Base-by-base conservation (phyloP, 2,797 vertebrate genomes). In the Enteromius treurensis region DNA sequence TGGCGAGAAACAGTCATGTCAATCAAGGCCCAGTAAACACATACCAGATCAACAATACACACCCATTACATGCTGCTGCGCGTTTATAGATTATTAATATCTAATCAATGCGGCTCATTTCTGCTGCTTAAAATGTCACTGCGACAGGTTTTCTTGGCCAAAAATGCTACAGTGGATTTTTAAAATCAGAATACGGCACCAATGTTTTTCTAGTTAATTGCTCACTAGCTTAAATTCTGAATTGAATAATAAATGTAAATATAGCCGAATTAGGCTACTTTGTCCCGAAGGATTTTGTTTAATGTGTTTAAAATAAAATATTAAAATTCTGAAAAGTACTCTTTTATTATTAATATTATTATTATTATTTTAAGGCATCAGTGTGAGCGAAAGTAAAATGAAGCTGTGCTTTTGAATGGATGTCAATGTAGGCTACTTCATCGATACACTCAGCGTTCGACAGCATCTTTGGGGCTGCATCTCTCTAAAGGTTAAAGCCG, bases 1-100 rank as follows among this genome's bases (percentile, higher is more conserved):
- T 90, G 92, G 91, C 92, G 93, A 94, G 91, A 94, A 94, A 95
- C 90, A 94, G 89, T 91, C 90, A 89, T 90, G 93, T 93, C 93
- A 94, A 79, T 80, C 83, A 82, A 93, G 74, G 37, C 92, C 92
- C 62, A 92, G 93, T 93, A 92, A 90, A 93, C 90, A 92, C 86
- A 91, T 90, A 70, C 62, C 67, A 79, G 26, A 65, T 34, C 75
- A 80, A 76, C 78, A 79, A 81, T 19, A 83, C 60, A 87, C 77
- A 77, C 62, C 71, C 29, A 75, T 60, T 49, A 74, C 70, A 81
- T 64, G 21, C 37, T 64, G 23, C 58, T 26, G 83, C 10, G 70
- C 23, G 47, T 40, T 55, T 47, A 55, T 37, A n/a, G 47, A 74
- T 37, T 3, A 14, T 17, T 2, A 10, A 60, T 21, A 68, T 37